phyloP scores from a whole-genome alignment of 2,113 vertebrate species.

The Pseudopipra pipra region DNA sequence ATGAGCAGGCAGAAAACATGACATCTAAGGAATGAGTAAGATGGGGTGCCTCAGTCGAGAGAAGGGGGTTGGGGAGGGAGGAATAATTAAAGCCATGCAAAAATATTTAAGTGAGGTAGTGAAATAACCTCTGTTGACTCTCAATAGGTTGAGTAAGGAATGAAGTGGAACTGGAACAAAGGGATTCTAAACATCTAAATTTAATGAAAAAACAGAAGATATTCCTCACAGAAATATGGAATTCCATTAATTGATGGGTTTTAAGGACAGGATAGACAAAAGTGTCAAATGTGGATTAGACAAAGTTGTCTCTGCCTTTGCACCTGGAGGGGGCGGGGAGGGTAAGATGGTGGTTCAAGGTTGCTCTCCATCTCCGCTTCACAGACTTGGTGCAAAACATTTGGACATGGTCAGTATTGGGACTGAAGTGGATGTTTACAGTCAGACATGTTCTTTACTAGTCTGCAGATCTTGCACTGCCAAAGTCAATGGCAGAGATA shows the following conservation, averaged over 20 bases:
- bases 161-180: neutral
- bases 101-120: neutral
- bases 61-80: neutral
- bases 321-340: neutral
- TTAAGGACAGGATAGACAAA: neutral
- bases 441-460: neutral
- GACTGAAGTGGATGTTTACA: neutral
- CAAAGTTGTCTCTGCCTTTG: neutral
- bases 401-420: neutral
- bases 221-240: neutral
- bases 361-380: neutral
- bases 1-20: neutral
- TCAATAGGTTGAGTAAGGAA: neutral
- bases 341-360: neutral
- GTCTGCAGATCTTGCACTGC: neutral
- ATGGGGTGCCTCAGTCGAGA: neutral
- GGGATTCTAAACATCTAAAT: neutral
- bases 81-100: neutral
- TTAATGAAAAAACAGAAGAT: neutral
- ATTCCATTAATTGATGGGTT: neutral
- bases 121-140: neutral
- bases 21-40: neutral
- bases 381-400: neutral
- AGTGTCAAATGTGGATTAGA: neutral
- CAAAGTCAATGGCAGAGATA: neutral